These are phyloP conservation scores for Catamblyrhynchus diadema DNA, from an alignment of 2,797 vertebrate genomes.

Conservation along the genomic window DNA sequence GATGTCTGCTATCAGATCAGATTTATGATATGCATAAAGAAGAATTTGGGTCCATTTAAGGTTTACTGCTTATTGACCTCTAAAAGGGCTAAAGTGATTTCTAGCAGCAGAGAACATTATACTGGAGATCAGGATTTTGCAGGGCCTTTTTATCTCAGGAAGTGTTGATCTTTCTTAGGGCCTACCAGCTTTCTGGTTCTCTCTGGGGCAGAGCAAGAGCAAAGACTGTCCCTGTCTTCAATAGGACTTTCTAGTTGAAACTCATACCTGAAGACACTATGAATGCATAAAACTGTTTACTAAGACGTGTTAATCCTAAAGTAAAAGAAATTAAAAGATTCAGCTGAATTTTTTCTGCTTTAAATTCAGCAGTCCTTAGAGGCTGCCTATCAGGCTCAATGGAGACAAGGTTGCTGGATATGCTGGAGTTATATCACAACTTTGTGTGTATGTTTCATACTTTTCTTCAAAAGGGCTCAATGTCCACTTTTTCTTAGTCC, in stretches of 20 bases:
- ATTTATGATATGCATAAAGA: constrained; percentile 5
- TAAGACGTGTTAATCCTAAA: background rate
- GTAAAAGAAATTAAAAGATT: background rate
- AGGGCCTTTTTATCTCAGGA: background rate
- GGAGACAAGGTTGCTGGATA: background rate
- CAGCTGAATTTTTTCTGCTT: background rate
- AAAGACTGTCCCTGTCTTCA: background rate
- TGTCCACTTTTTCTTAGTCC: background rate
- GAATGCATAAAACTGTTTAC: background rate
- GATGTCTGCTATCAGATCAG: background rate
- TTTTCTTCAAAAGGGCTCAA: background rate
- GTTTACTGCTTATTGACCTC: background rate
- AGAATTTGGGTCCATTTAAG: background rate
- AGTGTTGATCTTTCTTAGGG: background rate
- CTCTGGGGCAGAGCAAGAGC: background rate
- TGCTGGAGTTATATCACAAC: background rate
- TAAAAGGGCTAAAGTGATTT: constrained; percentile 20
- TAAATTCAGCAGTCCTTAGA: background rate
- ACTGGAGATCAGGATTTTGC: background rate
- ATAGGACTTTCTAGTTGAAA: background rate
- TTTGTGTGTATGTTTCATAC: background rate
- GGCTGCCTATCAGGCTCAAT: background rate
- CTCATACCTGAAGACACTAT: background rate
- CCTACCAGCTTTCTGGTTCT: background rate
- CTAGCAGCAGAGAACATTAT: constrained; percentile 1